Conservation (phyloP, 1,140 invertebrate species). For the Lineus longissimus region DNA sequence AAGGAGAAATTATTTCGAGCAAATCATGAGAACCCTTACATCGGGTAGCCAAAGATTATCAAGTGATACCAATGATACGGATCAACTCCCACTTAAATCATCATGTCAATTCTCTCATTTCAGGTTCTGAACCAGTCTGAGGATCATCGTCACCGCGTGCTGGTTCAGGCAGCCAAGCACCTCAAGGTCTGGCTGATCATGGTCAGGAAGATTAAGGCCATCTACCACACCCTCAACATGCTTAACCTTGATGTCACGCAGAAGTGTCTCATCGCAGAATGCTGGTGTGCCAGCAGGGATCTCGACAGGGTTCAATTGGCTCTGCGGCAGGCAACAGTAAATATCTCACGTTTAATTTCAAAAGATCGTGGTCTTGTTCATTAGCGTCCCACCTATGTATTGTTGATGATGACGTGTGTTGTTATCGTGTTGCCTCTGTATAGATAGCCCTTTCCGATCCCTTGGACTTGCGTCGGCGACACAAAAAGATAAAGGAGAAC, state of each 20-base stretch:
- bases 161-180: slow-evolving; percentile 87
- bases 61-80: too few species aligned
- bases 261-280: slow-evolving; percentile 95
- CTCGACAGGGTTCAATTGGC: slow-evolving; percentile 83
- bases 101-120: background rate
- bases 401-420: too few species aligned
- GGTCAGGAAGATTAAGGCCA: slow-evolving; percentile 71
- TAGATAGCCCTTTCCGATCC: too few species aligned
- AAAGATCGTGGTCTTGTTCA: background rate
- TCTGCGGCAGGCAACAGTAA: slow-evolving; percentile 54
- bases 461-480: too few species aligned
- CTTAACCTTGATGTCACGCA: slow-evolving; percentile 71
- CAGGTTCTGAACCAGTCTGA: slow-evolving; percentile 83
- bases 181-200: slow-evolving; percentile 56
- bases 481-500: too few species aligned
- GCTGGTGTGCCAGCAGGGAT: slow-evolving; percentile 91
- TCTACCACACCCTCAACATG: slow-evolving; percentile 71
- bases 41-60: too few species aligned
- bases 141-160: slow-evolving; percentile 88
- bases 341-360: slow-evolving; percentile 3
- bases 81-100: too few species aligned
- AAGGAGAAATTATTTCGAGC: too few species aligned
- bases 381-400: too few species aligned
- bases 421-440: too few species aligned
- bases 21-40: too few species aligned